Conservation (phyloP, 2,113 vertebrate genomes). For the Dasyornis broadbenti region DNA sequence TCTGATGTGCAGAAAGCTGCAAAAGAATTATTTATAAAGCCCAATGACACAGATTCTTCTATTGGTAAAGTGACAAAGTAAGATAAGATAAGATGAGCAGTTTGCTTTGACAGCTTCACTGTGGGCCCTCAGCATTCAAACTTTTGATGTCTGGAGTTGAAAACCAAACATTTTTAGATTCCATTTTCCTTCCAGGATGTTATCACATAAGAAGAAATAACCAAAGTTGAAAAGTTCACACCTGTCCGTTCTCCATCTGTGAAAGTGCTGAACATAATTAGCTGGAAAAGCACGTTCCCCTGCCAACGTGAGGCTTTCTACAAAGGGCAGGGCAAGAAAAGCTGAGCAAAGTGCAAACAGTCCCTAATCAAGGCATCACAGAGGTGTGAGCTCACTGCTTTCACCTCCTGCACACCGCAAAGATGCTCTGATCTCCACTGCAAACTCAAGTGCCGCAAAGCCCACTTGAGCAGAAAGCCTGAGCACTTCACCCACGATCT, state of each 20-base stretch:
- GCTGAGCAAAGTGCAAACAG: not conserved
- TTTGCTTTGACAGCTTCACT: slow-evolving; percentile 25
- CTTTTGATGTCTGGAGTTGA: slow-evolving; percentile 22
- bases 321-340: not conserved
- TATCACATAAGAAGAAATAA: slow-evolving; percentile 15
- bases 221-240: slow-evolving; percentile 63
- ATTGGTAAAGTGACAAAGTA: not conserved
- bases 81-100: not conserved
- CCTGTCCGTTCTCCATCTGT: not conserved
- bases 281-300: not conserved
- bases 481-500: not conserved
- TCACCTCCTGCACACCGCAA: not conserved
- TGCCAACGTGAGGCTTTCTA: not conserved
- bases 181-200: slow-evolving; percentile 13
- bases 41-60: slow-evolving; percentile 5
- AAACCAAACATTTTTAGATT: not conserved
- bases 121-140: not conserved
- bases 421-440: not conserved
- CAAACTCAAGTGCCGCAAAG: not conserved
- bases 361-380: not conserved
- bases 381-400: not conserved
- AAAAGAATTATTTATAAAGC: slow-evolving; percentile 62
- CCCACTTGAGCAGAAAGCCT: not conserved
- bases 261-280: not conserved
- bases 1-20: not conserved